Percentiles rank a stretch among this genome's conserved stretches.
These are phyloP conservation scores for Drosophila demipolita DNA, from an alignment of 2,888 invertebrate species.

Conservation along the genomic window DNA sequence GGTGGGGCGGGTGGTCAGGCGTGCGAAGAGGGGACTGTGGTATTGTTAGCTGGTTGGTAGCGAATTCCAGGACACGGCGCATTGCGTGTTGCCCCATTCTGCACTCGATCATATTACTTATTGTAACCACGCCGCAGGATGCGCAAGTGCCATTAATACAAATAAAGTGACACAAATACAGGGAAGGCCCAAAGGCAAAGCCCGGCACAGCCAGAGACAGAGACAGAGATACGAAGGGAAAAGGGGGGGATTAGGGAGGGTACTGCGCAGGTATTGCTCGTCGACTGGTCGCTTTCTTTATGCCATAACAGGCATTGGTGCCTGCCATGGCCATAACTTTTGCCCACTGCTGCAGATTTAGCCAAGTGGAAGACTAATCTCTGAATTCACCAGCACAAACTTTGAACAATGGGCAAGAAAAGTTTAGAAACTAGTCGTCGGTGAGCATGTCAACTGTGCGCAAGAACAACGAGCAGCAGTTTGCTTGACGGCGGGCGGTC, in stretches of 20 bases:
- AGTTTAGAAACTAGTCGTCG: constrained; percentile 74
- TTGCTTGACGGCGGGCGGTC: constrained; percentile 63
- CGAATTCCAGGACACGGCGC: constrained; percentile 11
- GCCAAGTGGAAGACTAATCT: constrained; percentile 82
- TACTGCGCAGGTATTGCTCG: constrained; percentile 55
- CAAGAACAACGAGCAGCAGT: constrained; percentile 69
- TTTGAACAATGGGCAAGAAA: constrained; percentile 76
- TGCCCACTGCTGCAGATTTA: constrained; percentile 70
- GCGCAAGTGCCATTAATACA: constrained; percentile 80
- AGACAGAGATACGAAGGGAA: background rate
- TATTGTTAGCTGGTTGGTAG: background rate
- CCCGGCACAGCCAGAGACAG: background rate
- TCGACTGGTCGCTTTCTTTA: constrained; percentile 41
- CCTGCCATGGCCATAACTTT: constrained; percentile 67
- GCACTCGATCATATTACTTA: constrained; percentile 79
- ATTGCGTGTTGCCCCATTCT: constrained; percentile 37
- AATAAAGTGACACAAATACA: constrained; percentile 77
- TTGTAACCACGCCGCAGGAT: constrained; percentile 77
- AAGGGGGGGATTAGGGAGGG: background rate
- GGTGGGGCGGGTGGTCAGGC: background rate
- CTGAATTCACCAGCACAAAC: constrained; percentile 69
- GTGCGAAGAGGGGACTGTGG: background rate
- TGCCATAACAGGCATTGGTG: constrained; percentile 48
- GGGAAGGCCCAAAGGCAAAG: constrained; percentile 35
- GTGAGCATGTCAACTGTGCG: constrained; percentile 75